Evolutionary conservation across 2,797 vertebrate species (phyloP).

Genomic region (Lepidocolaptes lacrymiger): DNA sequence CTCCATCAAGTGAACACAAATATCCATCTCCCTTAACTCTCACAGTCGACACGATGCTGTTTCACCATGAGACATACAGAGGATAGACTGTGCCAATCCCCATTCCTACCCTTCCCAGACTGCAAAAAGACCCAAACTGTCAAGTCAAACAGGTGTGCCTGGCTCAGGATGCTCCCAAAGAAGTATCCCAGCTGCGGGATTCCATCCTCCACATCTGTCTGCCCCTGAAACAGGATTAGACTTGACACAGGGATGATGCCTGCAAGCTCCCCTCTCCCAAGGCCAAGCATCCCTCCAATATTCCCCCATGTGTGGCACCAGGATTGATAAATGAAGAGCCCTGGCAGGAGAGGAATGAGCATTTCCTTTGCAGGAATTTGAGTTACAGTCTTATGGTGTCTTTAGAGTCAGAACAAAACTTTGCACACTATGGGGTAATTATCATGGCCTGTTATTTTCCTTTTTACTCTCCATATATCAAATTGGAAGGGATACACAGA

Average conservation of each 20-base stretch:
- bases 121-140: neutral
- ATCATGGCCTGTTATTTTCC: neutral
- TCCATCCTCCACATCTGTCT: neutral
- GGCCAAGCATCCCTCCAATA: neutral
- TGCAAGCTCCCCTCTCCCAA: neutral
- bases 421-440: neutral
- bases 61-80: neutral
- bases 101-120: neutral
- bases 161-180: neutral
- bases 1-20: neutral
- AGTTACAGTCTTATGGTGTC: neutral
- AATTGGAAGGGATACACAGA: conserved; percentile 1
- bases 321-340: neutral
- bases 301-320: accelerated
- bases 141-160: neutral
- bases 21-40: neutral
- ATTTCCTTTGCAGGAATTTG: neutral
- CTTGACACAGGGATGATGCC: neutral
- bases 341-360: neutral
- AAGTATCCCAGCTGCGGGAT: neutral
- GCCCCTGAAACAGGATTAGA: neutral
- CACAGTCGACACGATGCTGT: accelerated
- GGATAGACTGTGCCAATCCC: neutral
- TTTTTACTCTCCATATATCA: conserved; percentile 15
- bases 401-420: neutral